Evolutionary conservation across 2,888 invertebrate species (phyloP), one percentile per base, ranked within the genome.

Genomic region (Trachelus iudaicus): DNA sequence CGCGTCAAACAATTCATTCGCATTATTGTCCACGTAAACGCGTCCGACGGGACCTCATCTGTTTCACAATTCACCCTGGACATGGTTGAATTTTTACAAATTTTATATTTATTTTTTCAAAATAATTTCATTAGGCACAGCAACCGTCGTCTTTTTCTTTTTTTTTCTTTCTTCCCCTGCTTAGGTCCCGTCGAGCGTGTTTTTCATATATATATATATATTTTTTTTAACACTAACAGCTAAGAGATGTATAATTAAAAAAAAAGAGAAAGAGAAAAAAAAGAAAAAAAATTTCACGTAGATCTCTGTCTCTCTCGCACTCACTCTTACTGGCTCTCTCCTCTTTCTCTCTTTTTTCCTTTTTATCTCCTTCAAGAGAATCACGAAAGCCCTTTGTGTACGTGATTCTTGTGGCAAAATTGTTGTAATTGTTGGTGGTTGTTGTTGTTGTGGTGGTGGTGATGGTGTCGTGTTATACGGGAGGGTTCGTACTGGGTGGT

Each of bases 321-420:
- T 68, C 75, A 75, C 81, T 78, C 69, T 79, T 76, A 40, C 73
- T 37, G 15, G 4, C 37, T 37, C 37, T 37, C 37, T 37, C 35
- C 3, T 35, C 37, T 37, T 13, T 73, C 75, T 76, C 69, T 76
- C 76, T 75, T 34, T 79, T 77, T 56, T 76, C 81, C 81, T 83
- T 81, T 84, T 82, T 84, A 83, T 85, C 79, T 83, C 79, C 80
- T 69, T 76, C 79, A 23, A 56, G 56, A 56, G 23, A 23, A 56
- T 56, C 1, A 56, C 56, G 56, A 56, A 56, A 56, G 6, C 15
- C 56, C 23, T 23, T 23, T 23, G 56, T 56, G 23, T 56, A 56
- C 56, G 56, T 56, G 23, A 2, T 56, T 56, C 15, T 56, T 56
- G 56, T 56, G 56, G 9, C 15, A 56, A 23, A 56, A 23, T 23